A percentile compares a stretch with the other conserved stretches of the same genome.
Conservation (phyloP, 2,888 invertebrate genomes). For the Amphipyra berbera region DNA sequence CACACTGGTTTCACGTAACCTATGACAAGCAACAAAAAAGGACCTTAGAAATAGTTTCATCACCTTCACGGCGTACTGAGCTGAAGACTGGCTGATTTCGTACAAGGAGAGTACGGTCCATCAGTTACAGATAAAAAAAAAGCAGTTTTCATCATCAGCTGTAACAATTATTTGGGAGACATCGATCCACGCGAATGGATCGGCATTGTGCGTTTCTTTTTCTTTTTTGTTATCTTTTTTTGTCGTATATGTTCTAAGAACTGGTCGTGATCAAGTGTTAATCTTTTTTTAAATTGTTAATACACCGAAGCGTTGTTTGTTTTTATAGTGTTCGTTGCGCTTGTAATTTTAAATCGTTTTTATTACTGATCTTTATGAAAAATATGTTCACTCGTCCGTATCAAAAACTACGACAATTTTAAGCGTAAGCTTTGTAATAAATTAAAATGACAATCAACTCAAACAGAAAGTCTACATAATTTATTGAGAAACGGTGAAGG, state of each 20-base stretch:
- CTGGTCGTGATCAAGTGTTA: conserved; percentile 34
- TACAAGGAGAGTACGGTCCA: conserved; percentile 62
- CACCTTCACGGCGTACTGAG: conserved; percentile 61
- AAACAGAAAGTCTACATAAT: too few species aligned
- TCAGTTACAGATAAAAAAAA: conserved; percentile 41
- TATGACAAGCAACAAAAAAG: conserved; percentile 44
- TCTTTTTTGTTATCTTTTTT: conserved; percentile 24
- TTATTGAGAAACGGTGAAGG: too few species aligned
- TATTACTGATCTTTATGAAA: not conserved
- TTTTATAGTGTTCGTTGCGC: conserved; percentile 19
- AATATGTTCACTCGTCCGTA: not conserved
- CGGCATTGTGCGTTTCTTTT: conserved; percentile 45
- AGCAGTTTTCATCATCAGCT: conserved; percentile 57
- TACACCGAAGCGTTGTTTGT: conserved; percentile 15
- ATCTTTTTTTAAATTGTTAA: conserved; percentile 40
- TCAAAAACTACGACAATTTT: not conserved
- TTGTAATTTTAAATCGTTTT: conserved; percentile 8
- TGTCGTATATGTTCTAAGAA: conserved; percentile 33
- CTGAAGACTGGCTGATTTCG: conserved; percentile 60
- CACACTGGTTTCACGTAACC: conserved; percentile 30
- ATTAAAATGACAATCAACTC: too few species aligned
- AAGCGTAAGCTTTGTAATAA: not conserved
- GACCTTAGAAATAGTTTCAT: conserved; percentile 39
- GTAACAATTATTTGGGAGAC: conserved; percentile 51
- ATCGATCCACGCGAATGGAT: conserved; percentile 54